Evolutionary conservation across 1,140 invertebrate genomes (phyloP), one percentile per base, ranked within the genome.

Genomic region (Trissolcus basalis): DNA sequence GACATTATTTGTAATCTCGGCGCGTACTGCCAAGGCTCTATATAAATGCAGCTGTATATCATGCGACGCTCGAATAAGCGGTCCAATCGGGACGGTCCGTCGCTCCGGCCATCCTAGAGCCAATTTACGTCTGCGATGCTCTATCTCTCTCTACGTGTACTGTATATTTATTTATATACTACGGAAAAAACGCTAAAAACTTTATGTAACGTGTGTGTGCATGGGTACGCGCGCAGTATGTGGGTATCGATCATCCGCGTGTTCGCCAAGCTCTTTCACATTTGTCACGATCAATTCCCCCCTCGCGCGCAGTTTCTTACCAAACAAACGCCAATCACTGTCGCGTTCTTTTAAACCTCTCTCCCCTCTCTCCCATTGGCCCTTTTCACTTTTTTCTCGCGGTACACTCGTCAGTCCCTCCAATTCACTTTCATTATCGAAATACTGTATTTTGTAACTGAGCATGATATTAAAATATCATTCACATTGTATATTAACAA

Each of bases 131-230:
- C 63, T 49, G 54, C 33, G 35, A 39, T 27, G 61, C 48, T 68
- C 64, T 68, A 53, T 59, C 64, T 53, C 56, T 71, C 56, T 77
- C 56, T 77, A 76, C 63, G 56, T 77, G 65, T 75, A 75, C 54
- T 59, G 63, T 79, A 79, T 79, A 63, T 77, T 79, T 80, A 79
- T 80, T 78, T 76, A 70, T 78, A 74, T 69, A 68, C 60, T 71
- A 74, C 61, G 48, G 58, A n/a, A 7, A 16, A 67, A 68, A 71
- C 35, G 43, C 56, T 56, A n/a, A 39, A 39, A 61, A 63, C 58
- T 77, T 71, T 77, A 78, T 69, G 56, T 59, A 54, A 72, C n/a
- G n/a, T 50, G 61, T 68, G 61, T 68, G 14, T 55, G 50, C 50
- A 56, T 50, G n/a, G 58, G 44, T 56, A 50, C 68, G 53, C 59